Evolutionary conservation across 1,140 invertebrate genomes (phyloP).

Genomic region (Solen grandis): DNA sequence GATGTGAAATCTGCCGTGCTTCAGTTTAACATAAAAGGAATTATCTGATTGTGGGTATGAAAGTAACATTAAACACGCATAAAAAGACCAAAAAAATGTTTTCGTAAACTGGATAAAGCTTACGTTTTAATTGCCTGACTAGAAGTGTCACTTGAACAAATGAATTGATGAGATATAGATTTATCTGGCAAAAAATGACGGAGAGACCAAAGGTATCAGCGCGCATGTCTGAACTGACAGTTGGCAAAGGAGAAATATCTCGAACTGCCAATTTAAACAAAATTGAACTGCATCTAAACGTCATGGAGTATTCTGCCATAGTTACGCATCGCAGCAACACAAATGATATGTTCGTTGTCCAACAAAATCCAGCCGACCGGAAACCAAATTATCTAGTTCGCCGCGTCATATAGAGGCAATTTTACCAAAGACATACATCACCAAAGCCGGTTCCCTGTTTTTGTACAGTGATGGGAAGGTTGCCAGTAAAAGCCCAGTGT

Average conservation of each 20-base stretch:
- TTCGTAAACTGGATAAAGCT: too few relatives aligned
- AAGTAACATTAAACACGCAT: too few relatives aligned
- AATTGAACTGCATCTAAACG: conserved; percentile 21
- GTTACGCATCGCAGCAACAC: background rate
- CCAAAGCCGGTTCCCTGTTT: conserved; percentile 15
- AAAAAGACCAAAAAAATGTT: too few relatives aligned
- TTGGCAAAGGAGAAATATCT: background rate
- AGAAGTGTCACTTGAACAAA: too few relatives aligned
- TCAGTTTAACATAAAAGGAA: too few relatives aligned
- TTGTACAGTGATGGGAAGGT: conserved; percentile 17
- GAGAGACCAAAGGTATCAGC: conserved; percentile 1
- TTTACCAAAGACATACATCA: conserved; percentile 35
- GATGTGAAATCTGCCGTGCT: too few relatives aligned
- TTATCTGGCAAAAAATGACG: too few relatives aligned
- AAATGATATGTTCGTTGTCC: background rate
- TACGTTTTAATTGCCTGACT: too few relatives aligned
- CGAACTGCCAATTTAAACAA: background rate
- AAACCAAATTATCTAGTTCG: background rate
- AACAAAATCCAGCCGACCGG: background rate
- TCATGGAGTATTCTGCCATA: background rate
- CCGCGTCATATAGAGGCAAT: conserved; percentile 10
- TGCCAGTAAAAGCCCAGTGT: too few relatives aligned
- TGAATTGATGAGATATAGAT: too few relatives aligned
- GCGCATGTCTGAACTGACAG: conserved; percentile 1
- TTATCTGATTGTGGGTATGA: too few relatives aligned